Base-by-base conservation (phyloP, 2,888 invertebrate species). In the Dynastes tityus region DNA sequence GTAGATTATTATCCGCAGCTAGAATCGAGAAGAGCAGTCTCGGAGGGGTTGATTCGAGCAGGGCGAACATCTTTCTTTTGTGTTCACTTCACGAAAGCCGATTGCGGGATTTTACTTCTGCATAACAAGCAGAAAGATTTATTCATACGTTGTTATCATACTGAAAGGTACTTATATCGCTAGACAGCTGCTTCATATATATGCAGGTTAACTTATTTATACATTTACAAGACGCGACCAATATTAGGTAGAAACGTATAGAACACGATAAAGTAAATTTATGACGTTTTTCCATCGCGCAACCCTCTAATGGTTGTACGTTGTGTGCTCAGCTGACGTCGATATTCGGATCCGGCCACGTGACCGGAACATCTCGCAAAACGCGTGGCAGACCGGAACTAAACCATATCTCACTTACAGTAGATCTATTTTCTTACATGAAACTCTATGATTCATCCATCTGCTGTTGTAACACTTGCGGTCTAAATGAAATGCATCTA, bases 331-430 rank as follows among this genome's bases (percentile, higher is more conserved):
- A 82, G 77, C 80, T 83, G 83, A 83, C 82, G 82, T 81, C 81
- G 80, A 63, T 53, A 55, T 79, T 78, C 79, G 82, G 83, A 86
- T 87, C 87, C 86, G 87, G 87, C 84, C 88, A 87, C 88, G 87
- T 87, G 88, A 86, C 87, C 87, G 87, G 87, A 87, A 87, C 87
- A 86, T 86, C 85, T 85, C 84, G 80, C 77, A 78, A 84, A 85
- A 80, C 86, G 85, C 86, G 86, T 86, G 87, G 80, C 78, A 76
- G 79, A 84, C 87, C 87, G 87, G 87, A 87, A 80, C 80, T 76
- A 80, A 80, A 78, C 71, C 80, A 76, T 80, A 79, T 73, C 71
- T 78, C 78, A 63, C 16, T 58, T 37, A 73, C 61, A 74, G 11
- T 74, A 61, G 45, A 63, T 74, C 55, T 61, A 74, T 74, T 40